Conservation (phyloP, 2,888 invertebrate species). For the Lordiphosa fenestrarum region DNA sequence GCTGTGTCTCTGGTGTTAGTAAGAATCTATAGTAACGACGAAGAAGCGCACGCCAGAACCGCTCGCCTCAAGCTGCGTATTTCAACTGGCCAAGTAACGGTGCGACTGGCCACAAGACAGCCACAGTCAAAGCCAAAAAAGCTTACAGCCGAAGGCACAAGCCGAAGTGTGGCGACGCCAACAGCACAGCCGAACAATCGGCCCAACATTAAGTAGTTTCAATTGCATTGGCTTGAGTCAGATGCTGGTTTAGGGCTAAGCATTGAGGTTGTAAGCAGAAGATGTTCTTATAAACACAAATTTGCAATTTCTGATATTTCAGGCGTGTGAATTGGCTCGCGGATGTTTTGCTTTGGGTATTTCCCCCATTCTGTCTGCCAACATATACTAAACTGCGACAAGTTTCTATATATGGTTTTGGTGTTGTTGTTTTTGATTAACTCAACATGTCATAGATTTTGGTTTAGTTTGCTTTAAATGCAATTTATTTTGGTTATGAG, state of each 20-base stretch:
- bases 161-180: slow-evolving; percentile 11
- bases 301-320: slow-evolving; percentile 32
- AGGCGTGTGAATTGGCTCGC: slow-evolving; percentile 71
- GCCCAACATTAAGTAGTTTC: neutral
- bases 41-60: slow-evolving; percentile 69
- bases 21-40: slow-evolving; percentile 45
- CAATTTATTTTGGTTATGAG: slow-evolving; percentile 45
- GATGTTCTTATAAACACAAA: neutral
- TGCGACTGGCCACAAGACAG: slow-evolving; percentile 65
- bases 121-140: slow-evolving; percentile 31
- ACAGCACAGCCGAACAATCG: slow-evolving; percentile 1
- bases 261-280: slow-evolving; percentile 1
- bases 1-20: slow-evolving; percentile 58
- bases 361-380: slow-evolving; percentile 47
- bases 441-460: slow-evolving; percentile 68
- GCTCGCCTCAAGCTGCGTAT: slow-evolving; percentile 73
- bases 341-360: slow-evolving; percentile 64
- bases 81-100: slow-evolving; percentile 71
- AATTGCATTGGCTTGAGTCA: neutral
- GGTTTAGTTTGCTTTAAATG: slow-evolving; percentile 43
- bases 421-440: slow-evolving; percentile 49
- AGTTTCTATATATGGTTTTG: slow-evolving; percentile 64
- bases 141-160: slow-evolving; percentile 14
- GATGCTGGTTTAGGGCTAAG: neutral
- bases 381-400: slow-evolving; percentile 17